Percentiles rank a stretch among this genome's conserved stretches.
Conservation (phyloP, 2,888 invertebrate genomes). For the Euclidia mi region DNA sequence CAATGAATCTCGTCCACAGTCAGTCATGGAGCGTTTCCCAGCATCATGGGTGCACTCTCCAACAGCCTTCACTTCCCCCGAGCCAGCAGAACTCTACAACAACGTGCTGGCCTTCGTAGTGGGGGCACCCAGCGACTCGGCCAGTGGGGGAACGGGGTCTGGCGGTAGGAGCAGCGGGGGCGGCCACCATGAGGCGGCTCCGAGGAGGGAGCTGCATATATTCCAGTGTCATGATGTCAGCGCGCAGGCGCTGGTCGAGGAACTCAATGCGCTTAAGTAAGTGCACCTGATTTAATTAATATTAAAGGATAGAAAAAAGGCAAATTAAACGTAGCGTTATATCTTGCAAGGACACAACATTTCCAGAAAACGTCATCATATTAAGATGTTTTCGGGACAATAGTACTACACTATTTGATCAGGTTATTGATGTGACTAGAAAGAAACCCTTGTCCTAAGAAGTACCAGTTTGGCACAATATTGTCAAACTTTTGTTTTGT, state of each 20-base stretch:
- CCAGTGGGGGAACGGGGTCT: slow-evolving; percentile 59
- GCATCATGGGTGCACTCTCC: slow-evolving; percentile 98
- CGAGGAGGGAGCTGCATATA: slow-evolving; percentile 98
- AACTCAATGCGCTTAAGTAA: slow-evolving; percentile 92
- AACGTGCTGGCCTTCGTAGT: slow-evolving; percentile 99
- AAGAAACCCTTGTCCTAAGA: no score
- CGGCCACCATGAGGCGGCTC: slow-evolving; percentile 49
- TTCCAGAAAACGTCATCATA: no score
- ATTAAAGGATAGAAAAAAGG: no score
- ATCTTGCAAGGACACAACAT: no score
- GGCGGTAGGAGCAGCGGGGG: slow-evolving; percentile 60
- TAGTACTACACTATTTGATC: no score
- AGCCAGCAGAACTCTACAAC: slow-evolving; percentile 99
- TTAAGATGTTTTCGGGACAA: no score
- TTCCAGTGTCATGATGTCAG: slow-evolving; percentile 95
- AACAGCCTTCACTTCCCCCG: slow-evolving; percentile 98
- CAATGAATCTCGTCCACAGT: slow-evolving; percentile 86
- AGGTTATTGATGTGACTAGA: no score
- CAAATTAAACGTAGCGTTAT: no score
- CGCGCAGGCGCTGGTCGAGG: slow-evolving; percentile 95
- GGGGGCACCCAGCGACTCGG: slow-evolving; percentile 84
- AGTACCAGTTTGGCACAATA: no score
- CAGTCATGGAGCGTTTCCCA: slow-evolving; percentile 99
- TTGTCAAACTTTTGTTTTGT: no score
- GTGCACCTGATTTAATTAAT: slow-evolving; percentile 22